Evolutionary conservation across 2,888 invertebrate genomes (phyloP), one percentile per base, ranked within the genome.

Genomic region (Drosophila nr. fundita): DNA sequence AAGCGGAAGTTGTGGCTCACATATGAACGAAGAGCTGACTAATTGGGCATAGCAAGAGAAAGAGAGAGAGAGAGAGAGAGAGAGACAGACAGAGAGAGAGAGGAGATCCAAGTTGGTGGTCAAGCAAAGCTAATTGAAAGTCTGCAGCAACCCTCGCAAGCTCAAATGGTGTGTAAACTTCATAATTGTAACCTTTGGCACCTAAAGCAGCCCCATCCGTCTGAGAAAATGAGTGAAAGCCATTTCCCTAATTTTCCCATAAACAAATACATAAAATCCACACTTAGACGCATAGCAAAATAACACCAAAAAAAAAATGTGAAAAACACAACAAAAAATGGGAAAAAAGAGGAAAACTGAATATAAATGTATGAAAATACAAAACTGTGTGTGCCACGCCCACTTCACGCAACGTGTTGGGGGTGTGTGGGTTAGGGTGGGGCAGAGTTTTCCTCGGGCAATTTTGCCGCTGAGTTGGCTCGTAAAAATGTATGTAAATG

Each of bases 201-300:
- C 85, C 87, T 86, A 71, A 55, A 57, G 34, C 40, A 45, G 34
- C 48, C 30, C 32, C 18, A 71, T 63, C 42, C 65, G 30, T 21
- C 32, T n/a, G 38, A 48, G 73, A 83, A 83, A 88, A 79, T 73
- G 87, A 83, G 89, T 82, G 75, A 86, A 77, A 88, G 89, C 87
- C 83, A 87, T 85, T 91, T 87, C 76, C 91, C 82, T 91, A 91
- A 90, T 91, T 91, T 91, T 87, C 86, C 89, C 91, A 91, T 91
- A 91, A 91, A 91, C 90, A 90, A 86, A 84, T 77, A 84, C 90
- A 90, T 91, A 91, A 91, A 91, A 91, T 91, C 90, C 91, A 91
- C 91, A 91, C 91, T 91, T 91, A 76, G 83, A 87, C 74, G 75
- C 72, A 66, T 30, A 72, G 73, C 81, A 62, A 73, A 82, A 82